Evolutionary conservation across 1,140 invertebrate genomes (phyloP), one percentile per base, ranked within the genome.

Genomic region (Odontomachus brunneus): DNA sequence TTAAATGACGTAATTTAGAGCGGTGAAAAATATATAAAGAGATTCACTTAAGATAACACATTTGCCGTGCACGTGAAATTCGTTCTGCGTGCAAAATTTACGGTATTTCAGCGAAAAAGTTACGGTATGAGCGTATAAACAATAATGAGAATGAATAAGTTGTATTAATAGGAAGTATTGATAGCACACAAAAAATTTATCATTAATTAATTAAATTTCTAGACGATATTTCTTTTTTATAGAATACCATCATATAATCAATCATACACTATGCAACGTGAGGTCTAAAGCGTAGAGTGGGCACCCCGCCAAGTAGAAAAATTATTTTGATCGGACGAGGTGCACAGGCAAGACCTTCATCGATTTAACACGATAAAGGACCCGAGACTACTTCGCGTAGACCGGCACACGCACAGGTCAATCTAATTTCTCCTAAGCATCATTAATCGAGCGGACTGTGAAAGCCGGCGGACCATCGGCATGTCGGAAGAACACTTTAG

Each of bases 391-490:
- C 3, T 11, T 3, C 38, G 38, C 4, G 9, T n/a, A n/a, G n/a
- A n/a, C n/a, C n/a, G n/a, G n/a, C 38, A 44, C 38, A 44, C 38
- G 9, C 38, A 59, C 24, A 80, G 65, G 38, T 57, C 71, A 69
- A 80, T 80, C 22, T 71, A 80, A 76, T 76, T 38, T 76, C 38
- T 44, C 9, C 49, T 69, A 22, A 44, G 53, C 75, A 57, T 80
- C 51, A 80, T 80, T 48, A 80, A 71, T 57, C 38, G 75, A 57
- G 24, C 24, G 7, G 65, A 57, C 14, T 29, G 22, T 22, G 24
- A 51, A 60, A 59, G 38, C 5, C 22, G 12, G 74, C 33, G 48
- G 12, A 3, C 7, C 48, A 73, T 19, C 26, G 51, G 44, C 29
- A 24, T 4, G 60, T 66, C 74, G 29, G 24, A 57, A 22, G 33